Conservation (phyloP, 2,113 vertebrate genomes). For the Chaetodon trifascialis region DNA sequence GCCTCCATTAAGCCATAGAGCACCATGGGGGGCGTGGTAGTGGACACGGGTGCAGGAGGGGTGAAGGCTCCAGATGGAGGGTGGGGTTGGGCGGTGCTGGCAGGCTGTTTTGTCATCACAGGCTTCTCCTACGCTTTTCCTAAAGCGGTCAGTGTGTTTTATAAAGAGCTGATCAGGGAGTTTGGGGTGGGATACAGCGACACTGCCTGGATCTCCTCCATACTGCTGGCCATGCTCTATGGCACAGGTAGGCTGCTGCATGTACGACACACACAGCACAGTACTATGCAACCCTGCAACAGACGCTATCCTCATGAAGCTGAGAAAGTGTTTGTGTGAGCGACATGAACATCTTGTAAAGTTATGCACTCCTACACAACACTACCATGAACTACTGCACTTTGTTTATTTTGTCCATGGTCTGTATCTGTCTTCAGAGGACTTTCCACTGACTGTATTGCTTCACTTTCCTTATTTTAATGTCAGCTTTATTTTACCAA, state of each 20-base stretch:
- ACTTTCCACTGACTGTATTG: no score
- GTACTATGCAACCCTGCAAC: not conserved
- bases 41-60: conserved; percentile 84
- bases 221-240: conserved; percentile 96
- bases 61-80: conserved; percentile 94
- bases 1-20: conserved; percentile 31
- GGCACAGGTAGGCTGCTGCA: conserved; percentile 87
- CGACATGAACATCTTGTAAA: not conserved
- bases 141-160: conserved; percentile 96
- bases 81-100: conserved; percentile 96
- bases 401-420: not conserved
- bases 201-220: conserved; percentile 97
- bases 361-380: not conserved
- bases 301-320: not conserved
- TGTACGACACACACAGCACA: not conserved
- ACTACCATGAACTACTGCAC: not conserved
- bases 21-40: conserved; percentile 90
- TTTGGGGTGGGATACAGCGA: conserved; percentile 95
- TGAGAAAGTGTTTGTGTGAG: not conserved
- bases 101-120: conserved; percentile 94
- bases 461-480: not conserved
- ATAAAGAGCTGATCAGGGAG: conserved; percentile 95
- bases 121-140: conserved; percentile 98
- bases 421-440: not conserved
- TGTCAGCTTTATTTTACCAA: not conserved